Evolutionary conservation across 1,140 invertebrate species (phyloP).

Genomic region (Drosophila cardini): DNA sequence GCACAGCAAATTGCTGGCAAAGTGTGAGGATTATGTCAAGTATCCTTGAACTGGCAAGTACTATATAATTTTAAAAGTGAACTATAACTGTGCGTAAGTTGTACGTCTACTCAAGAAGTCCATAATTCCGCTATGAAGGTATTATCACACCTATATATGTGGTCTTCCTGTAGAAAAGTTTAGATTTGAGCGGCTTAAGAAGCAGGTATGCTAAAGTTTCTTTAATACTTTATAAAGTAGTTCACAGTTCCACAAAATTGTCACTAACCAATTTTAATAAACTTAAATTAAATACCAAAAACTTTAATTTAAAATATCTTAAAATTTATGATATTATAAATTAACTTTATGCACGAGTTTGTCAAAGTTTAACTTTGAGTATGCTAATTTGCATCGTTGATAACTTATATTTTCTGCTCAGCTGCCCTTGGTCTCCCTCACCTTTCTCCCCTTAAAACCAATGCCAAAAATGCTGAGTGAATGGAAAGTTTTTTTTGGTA

Average conservation of each 20-base stretch:
- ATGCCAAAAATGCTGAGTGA: slow-evolving; percentile 7
- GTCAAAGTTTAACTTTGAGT: neutral
- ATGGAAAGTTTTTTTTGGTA: slow-evolving; percentile 6
- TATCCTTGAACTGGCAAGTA: slow-evolving; percentile 14
- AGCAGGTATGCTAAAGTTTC: too few relatives aligned
- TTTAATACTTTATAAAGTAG: neutral
- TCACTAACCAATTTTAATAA: too few relatives aligned
- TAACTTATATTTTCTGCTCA: neutral
- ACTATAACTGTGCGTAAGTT: neutral
- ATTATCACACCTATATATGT: neutral
- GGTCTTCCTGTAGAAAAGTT: neutral
- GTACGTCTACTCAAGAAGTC: neutral
- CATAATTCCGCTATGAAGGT: neutral
- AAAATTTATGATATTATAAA: too few relatives aligned
- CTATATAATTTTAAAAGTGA: neutral
- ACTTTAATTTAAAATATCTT: too few relatives aligned
- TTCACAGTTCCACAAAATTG: too few relatives aligned
- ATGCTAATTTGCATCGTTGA: neutral
- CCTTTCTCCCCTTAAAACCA: neutral
- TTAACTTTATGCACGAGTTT: neutral
- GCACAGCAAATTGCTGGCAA: slow-evolving; percentile 26
- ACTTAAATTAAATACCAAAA: too few relatives aligned
- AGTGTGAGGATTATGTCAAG: slow-evolving; percentile 25
- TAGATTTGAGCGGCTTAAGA: too few relatives aligned
- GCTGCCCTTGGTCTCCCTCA: too few relatives aligned